phyloP scores from a whole-genome alignment of 1,140 invertebrate genomes.

The Penaeus vannamei region DNA sequence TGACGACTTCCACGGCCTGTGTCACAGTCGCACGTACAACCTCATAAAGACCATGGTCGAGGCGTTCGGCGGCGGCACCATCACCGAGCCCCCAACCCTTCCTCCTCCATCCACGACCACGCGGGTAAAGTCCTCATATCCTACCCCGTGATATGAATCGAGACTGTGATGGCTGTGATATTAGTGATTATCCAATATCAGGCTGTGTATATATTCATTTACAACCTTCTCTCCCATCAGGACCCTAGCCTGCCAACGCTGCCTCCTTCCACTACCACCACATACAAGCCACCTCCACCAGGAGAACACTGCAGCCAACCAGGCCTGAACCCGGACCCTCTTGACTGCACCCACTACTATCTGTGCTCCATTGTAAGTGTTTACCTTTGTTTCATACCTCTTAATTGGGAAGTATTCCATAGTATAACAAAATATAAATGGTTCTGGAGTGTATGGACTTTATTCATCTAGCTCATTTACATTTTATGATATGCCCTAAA shows the following conservation, averaged over 20 bases:
- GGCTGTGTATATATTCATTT: not conserved
- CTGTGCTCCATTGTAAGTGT: not conserved
- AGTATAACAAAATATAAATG: too few species aligned
- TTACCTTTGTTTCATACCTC: too few species aligned
- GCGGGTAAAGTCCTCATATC: too few species aligned
- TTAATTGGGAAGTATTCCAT: too few species aligned
- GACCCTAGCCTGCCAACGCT: not conserved
- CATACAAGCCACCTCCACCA: not conserved
- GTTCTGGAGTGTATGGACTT: too few species aligned
- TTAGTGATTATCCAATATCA: too few species aligned
- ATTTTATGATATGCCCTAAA: not conserved
- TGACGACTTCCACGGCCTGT: conserved; percentile 79
- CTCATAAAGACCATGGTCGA: conserved; percentile 36
- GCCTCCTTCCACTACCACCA: not conserved
- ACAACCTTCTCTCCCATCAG: not conserved
- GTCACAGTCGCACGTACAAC: conserved; percentile 70
- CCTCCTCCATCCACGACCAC: too few species aligned
- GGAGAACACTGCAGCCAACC: conserved; percentile 11
- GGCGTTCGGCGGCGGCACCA: not conserved
- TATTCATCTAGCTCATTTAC: too few species aligned
- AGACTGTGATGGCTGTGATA: too few species aligned
- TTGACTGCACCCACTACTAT: conserved; percentile 40
- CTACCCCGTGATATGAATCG: too few species aligned
- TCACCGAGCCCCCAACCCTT: too few species aligned
- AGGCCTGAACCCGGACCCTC: not conserved